Evolutionary conservation across 2,113 vertebrate species (phyloP).

Genomic region (Astur gentilis): DNA sequence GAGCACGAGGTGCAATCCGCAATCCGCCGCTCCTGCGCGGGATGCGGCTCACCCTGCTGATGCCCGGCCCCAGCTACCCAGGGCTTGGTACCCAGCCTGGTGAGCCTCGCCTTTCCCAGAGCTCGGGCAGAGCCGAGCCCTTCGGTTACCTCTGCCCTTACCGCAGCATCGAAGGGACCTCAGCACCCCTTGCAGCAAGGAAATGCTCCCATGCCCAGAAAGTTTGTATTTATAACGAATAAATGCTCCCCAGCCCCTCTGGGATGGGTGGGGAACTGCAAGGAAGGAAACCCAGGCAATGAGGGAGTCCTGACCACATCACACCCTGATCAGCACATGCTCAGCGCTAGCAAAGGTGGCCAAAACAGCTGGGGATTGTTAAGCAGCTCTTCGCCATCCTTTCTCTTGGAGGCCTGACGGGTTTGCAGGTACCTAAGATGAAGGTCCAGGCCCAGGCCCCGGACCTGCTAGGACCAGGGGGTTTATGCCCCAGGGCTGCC

Average conservation of each 20-base stretch:
- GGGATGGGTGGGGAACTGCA: neutral
- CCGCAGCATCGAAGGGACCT: neutral
- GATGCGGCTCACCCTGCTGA: fast-evolving
- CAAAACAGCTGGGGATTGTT: no score
- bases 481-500: neutral
- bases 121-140: neutral
- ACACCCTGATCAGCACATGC: fast-evolving
- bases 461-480: neutral
- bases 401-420: no score
- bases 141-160: neutral
- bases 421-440: neutral
- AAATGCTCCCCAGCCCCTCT: neutral
- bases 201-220: fast-evolving
- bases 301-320: fast-evolving
- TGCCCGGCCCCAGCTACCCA: fast-evolving
- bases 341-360: neutral
- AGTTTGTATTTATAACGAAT: neutral
- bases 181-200: neutral
- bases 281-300: neutral
- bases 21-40: neutral
- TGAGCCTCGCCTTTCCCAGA: fast-evolving
- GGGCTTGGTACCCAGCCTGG: neutral
- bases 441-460: no score
- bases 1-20: fast-evolving
- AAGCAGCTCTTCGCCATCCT: neutral